phyloP scores from a whole-genome alignment of 2,888 invertebrate species.

The Cordilura impudica region DNA sequence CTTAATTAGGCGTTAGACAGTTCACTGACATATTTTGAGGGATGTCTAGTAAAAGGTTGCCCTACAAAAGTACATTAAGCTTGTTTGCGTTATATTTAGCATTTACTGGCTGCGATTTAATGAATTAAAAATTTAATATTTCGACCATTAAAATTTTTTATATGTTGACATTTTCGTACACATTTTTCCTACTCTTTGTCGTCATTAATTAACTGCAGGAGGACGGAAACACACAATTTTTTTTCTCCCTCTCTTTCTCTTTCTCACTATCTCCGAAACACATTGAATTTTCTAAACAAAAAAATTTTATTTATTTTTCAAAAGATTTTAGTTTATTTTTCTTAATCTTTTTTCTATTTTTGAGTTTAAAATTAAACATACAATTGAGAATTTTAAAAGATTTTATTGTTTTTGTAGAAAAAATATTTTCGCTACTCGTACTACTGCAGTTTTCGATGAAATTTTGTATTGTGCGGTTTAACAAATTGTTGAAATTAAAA shows the following conservation, averaged over 20 bases:
- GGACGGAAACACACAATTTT: not conserved
- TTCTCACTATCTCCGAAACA: not conserved
- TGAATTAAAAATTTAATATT: no score
- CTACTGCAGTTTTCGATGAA: slow-evolving; percentile 54
- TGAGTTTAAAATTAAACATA: slow-evolving; percentile 39
- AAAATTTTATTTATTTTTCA: not conserved
- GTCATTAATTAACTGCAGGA: not conserved
- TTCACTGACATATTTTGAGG: no score
- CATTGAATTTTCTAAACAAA: not conserved
- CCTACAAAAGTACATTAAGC: no score
- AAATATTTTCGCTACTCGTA: slow-evolving; percentile 5
- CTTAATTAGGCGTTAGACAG: no score
- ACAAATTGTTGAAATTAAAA: slow-evolving; percentile 51
- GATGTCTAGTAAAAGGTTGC: no score
- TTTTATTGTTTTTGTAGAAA: slow-evolving; percentile 28
- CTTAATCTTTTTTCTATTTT: not conserved
- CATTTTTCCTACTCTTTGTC: not conserved
- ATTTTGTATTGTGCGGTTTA: slow-evolving; percentile 54
- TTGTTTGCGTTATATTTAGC: no score
- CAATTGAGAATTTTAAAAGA: slow-evolving; percentile 21
- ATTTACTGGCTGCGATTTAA: no score
- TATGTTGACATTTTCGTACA: slow-evolving; percentile 4
- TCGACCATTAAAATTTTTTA: not conserved
- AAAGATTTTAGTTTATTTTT: slow-evolving; percentile 13
- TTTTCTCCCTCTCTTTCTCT: not conserved